Evolutionary conservation across 2,888 invertebrate species (phyloP).

Genomic region (Drosophila stalkeri): DNA sequence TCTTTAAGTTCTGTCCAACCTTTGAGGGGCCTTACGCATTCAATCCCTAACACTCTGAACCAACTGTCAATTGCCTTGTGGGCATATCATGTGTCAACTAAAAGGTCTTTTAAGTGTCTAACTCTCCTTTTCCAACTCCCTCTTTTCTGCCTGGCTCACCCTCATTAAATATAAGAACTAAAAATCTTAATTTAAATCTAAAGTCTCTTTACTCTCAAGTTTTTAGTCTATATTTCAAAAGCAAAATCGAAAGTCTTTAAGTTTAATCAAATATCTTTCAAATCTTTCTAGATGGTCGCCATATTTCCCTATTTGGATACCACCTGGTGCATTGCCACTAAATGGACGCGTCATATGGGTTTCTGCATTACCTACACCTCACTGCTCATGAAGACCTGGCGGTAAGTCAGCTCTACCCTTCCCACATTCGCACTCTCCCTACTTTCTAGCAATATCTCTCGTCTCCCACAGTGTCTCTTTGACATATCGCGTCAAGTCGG

Average conservation of each 20-base stretch:
- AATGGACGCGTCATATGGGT: constrained; percentile 97
- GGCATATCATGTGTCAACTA: neutral
- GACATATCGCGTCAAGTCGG: constrained; percentile 96
- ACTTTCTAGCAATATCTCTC: no score
- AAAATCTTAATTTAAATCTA: neutral
- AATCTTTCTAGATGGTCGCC: constrained; percentile 92
- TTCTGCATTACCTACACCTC: constrained; percentile 97
- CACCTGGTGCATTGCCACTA: constrained; percentile 94
- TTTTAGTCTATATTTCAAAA: neutral
- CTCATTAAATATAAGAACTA: neutral
- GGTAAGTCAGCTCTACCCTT: constrained; percentile 86
- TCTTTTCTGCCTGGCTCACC: neutral
- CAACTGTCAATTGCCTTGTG: neutral
- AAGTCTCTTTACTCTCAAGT: neutral
- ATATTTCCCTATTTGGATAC: constrained; percentile 95
- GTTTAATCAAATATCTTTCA: neutral
- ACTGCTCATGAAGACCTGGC: constrained; percentile 97
- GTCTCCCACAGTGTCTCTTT: constrained; percentile 90
- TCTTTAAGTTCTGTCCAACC: no score
- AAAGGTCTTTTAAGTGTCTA: neutral
- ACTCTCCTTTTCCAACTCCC: neutral
- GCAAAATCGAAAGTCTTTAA: no score
- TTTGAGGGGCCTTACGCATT: neutral
- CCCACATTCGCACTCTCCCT: neutral
- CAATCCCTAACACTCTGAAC: neutral